Evolutionary conservation across 2,113 vertebrate genomes (phyloP).

Genomic region (Cheilinus undulatus): DNA sequence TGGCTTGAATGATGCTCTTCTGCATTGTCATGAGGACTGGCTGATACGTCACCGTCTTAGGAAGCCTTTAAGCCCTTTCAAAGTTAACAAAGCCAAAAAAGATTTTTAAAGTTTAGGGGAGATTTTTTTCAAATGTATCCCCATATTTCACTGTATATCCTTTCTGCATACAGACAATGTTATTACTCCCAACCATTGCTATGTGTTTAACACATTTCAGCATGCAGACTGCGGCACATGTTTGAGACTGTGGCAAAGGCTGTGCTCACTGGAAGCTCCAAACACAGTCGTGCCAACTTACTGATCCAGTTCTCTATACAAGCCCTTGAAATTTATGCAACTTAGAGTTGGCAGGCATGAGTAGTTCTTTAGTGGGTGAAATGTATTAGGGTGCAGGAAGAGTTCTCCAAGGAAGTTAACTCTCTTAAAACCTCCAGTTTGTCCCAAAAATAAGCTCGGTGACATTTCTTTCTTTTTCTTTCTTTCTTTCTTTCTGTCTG

Average conservation of each 20-base stretch:
- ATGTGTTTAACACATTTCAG: neutral
- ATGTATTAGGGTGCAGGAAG: slow-evolving; percentile 48
- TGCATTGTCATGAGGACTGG: slow-evolving; percentile 12
- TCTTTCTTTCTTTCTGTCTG: neutral
- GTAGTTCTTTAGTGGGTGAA: slow-evolving; percentile 38
- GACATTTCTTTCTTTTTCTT: slow-evolving; percentile 1
- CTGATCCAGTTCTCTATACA: slow-evolving; percentile 44
- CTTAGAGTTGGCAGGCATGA: slow-evolving; percentile 41
- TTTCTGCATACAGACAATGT: neutral
- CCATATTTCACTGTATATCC: neutral
- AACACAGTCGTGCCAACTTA: slow-evolving; percentile 32
- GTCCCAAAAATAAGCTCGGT: slow-evolving; percentile 17
- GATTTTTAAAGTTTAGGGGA: too few relatives aligned
- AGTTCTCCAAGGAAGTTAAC: slow-evolving; percentile 39
- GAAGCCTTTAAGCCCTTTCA: slow-evolving; percentile 16
- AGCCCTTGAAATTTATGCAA: slow-evolving; percentile 38
- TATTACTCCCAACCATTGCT: neutral
- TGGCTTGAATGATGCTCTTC: slow-evolving; percentile 8
- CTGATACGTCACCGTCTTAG: slow-evolving; percentile 21
- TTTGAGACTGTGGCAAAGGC: slow-evolving; percentile 1
- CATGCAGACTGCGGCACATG: slow-evolving; percentile 22
- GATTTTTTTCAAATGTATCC: too few relatives aligned
- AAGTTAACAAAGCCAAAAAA: too few relatives aligned
- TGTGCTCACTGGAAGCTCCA: slow-evolving; percentile 12
- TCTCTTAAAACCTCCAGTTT: slow-evolving; percentile 31